Evolutionary conservation across 2,888 invertebrate species (phyloP).

Genomic region (Drosophila vallismaia): DNA sequence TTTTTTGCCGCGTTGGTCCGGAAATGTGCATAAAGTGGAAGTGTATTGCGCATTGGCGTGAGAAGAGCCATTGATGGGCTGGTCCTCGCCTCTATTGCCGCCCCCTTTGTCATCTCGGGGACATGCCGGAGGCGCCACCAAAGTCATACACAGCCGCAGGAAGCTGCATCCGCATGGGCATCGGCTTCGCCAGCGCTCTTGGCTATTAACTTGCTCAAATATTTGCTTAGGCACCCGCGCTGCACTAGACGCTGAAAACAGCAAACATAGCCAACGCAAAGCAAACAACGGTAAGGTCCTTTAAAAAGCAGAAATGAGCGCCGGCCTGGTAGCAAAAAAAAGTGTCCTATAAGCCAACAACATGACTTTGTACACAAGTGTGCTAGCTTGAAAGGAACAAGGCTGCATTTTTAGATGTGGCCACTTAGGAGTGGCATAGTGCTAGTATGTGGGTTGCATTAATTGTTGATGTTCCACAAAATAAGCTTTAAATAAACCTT

Average conservation of each 20-base stretch:
- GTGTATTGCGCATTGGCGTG: conserved; percentile 66
- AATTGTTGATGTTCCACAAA: not conserved
- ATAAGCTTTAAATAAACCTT: not conserved
- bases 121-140: conserved; percentile 47
- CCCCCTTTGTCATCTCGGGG: conserved; percentile 4
- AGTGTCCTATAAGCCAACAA: conserved; percentile 31
- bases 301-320: conserved; percentile 26
- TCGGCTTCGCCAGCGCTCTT: conserved; percentile 60
- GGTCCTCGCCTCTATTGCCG: not conserved
- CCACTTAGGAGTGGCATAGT: conserved; percentile 1
- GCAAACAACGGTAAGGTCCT: conserved; percentile 43
- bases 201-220: conserved; percentile 75
- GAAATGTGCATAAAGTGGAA: conserved; percentile 57
- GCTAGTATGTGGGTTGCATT: not conserved
- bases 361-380: conserved; percentile 30
- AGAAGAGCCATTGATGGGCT: conserved; percentile 33
- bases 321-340: conserved; percentile 2
- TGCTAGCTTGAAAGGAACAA: conserved; percentile 36
- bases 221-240: conserved; percentile 68
- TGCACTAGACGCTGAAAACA: conserved; percentile 59
- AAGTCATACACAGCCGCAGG: conserved; percentile 56
- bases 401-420: not conserved
- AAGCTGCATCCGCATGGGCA: conserved; percentile 32
- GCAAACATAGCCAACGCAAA: conserved; percentile 65
- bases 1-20: conserved; percentile 38